These are phyloP conservation scores for Formica exsecta DNA, from an alignment of 1,140 invertebrate species.

Conservation along the genomic window DNA sequence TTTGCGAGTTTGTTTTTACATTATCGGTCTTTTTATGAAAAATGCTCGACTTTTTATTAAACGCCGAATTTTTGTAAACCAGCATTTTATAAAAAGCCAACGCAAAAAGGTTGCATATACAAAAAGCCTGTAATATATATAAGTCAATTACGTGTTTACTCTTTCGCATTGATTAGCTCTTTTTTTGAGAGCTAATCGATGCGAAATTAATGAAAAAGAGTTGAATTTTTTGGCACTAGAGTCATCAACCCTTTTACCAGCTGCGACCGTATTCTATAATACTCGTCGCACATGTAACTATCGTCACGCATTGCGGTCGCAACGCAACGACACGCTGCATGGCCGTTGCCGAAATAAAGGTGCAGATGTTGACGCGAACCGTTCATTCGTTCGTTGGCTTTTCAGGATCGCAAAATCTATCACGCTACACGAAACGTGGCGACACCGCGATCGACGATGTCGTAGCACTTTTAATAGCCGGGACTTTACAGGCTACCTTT, in stretches of 20 bases:
- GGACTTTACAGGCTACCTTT: conserved; percentile 53
- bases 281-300: not conserved
- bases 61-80: too few relatives aligned
- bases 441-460: conserved; percentile 51
- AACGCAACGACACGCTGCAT: not conserved
- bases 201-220: not conserved
- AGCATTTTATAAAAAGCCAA: too few relatives aligned
- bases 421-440: conserved; percentile 14
- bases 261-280: not conserved
- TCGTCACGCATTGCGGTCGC: conserved; percentile 43
- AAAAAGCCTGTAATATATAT: not conserved
- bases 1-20: too few relatives aligned
- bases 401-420: conserved; percentile 22
- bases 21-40: too few relatives aligned
- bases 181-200: not conserved
- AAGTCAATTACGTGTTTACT: not conserved
- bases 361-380: conserved; percentile 42
- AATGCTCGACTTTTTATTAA: too few relatives aligned
- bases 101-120: not conserved
- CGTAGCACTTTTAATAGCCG: conserved; percentile 56
- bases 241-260: conserved; percentile 24
- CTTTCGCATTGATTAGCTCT: not conserved
- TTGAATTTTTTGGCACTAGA: not conserved
- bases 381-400: conserved; percentile 20
- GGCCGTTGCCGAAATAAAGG: conserved; percentile 15